A percentile compares a stretch with the other conserved stretches of the same genome.
phyloP scores from a whole-genome alignment of 2,113 vertebrate species.

The Trichomycterus rosablanca region DNA sequence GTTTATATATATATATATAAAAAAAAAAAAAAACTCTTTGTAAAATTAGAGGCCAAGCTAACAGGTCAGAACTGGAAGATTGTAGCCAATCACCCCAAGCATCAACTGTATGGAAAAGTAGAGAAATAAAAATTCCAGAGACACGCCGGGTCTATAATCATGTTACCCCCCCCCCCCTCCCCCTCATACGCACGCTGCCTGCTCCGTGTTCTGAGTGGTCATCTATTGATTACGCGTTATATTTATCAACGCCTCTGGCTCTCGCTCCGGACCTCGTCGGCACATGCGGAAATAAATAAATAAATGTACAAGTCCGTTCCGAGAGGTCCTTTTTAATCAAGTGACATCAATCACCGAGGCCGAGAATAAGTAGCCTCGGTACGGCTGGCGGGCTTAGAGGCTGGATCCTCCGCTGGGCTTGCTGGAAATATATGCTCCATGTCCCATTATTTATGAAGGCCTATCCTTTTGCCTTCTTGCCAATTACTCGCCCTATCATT shows the following conservation, averaged over 20 bases:
- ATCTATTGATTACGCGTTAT: slow-evolving; percentile 79
- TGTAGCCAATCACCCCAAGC: slow-evolving; percentile 45
- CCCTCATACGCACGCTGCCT: slow-evolving; percentile 54
- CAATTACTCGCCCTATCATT: slow-evolving; percentile 99
- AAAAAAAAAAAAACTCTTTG: slow-evolving; percentile 49
- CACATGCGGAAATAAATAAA: slow-evolving; percentile 65
- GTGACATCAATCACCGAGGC: slow-evolving; percentile 78
- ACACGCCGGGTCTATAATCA: slow-evolving; percentile 70
- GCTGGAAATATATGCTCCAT: slow-evolving; percentile 94
- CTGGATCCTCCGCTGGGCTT: slow-evolving; percentile 38
- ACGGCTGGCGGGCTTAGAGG: slow-evolving; percentile 68
- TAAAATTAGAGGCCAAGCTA: slow-evolving; percentile 29
- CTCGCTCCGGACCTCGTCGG: slow-evolving; percentile 47
- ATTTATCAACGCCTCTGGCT: slow-evolving; percentile 65
- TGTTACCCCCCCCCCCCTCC: slow-evolving; percentile 59
- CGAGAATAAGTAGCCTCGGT: slow-evolving; percentile 61
- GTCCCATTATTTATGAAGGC: slow-evolving; percentile 97
- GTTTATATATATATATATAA: slow-evolving; percentile 51
- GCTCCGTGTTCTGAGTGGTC: slow-evolving; percentile 69
- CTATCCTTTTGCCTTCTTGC: slow-evolving; percentile 96
- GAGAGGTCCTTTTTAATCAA: slow-evolving; percentile 76
- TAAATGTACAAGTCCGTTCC: slow-evolving; percentile 70
- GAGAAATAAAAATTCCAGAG: slow-evolving; percentile 45
- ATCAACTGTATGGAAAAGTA: slow-evolving; percentile 42
- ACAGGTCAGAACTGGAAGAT: slow-evolving; percentile 37